phyloP scores from a whole-genome alignment of 2,888 invertebrate genomes.

The Bellardia bayeri region DNA sequence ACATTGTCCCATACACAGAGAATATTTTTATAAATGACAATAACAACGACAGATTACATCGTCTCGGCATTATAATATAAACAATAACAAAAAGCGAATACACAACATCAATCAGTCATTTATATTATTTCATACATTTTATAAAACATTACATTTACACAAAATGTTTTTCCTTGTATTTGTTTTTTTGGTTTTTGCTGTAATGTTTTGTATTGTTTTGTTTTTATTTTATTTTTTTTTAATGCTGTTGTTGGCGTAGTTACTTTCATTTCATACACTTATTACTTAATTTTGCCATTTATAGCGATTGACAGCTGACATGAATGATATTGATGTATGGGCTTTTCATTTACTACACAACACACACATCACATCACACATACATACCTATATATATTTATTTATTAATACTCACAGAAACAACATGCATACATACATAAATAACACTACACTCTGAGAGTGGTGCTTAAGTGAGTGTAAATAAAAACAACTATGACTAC shows the following conservation, averaged over 20 bases:
- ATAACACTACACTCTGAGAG: slow-evolving; percentile 1
- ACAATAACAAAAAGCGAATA: background rate
- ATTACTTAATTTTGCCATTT: slow-evolving; percentile 49
- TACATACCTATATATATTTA: background rate
- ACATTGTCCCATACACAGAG: background rate
- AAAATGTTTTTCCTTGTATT: background rate
- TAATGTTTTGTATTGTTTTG: background rate
- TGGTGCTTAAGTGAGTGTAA: slow-evolving; percentile 52
- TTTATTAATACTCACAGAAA: background rate
- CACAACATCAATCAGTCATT: slow-evolving; percentile 44
- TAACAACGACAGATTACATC: slow-evolving; percentile 11
- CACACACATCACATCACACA: background rate
- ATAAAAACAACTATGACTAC: slow-evolving; percentile 24
- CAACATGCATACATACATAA: background rate
- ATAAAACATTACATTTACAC: slow-evolving; percentile 23
- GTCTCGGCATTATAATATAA: background rate
- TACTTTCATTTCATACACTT: slow-evolving; percentile 34
- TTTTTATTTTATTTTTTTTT: background rate
- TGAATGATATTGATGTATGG: slow-evolving; percentile 53
- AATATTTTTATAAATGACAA: background rate
- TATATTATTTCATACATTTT: slow-evolving; percentile 15
- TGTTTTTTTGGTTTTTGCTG: background rate
- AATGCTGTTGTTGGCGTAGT: background rate
- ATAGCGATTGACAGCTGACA: slow-evolving; percentile 58
- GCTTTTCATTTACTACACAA: slow-evolving; percentile 39